phyloP scores from a whole-genome alignment of 2,888 invertebrate genomes.

The Drosophila fungiperda region DNA sequence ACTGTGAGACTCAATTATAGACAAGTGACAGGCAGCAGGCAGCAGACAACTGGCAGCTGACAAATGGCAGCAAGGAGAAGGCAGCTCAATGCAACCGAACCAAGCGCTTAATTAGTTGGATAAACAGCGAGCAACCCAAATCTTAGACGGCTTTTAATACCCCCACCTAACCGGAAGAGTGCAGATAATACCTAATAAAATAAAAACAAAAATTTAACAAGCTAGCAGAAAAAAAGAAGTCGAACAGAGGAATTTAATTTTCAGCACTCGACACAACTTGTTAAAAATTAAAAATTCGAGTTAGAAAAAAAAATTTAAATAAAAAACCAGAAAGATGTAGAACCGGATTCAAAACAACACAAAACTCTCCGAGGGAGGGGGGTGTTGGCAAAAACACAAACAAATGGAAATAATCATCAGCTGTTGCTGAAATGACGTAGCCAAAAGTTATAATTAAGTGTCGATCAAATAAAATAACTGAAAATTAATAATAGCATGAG shows the following conservation, averaged over 20 bases:
- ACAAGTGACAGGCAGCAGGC: slow-evolving; percentile 54
- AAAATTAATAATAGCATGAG: slow-evolving; percentile 35
- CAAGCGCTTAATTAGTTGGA: slow-evolving; percentile 56
- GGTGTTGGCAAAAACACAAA: slow-evolving; percentile 29
- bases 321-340: slow-evolving; percentile 70
- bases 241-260: slow-evolving; percentile 64
- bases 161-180: slow-evolving; percentile 61
- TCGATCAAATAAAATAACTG: slow-evolving; percentile 68
- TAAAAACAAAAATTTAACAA: slow-evolving; percentile 34
- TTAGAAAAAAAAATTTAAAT: slow-evolving; percentile 10
- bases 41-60: slow-evolving; percentile 1
- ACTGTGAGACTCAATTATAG: slow-evolving; percentile 17
- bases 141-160: slow-evolving; percentile 1
- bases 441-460: slow-evolving; percentile 74
- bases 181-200: slow-evolving; percentile 39
- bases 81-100: slow-evolving; percentile 49
- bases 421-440: slow-evolving; percentile 69
- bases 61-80: slow-evolving; percentile 15
- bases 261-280: slow-evolving; percentile 42
- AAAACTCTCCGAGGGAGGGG: slow-evolving; percentile 44
- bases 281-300: slow-evolving; percentile 22
- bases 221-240: slow-evolving; percentile 30
- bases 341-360: slow-evolving; percentile 74
- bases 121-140: slow-evolving; percentile 40
- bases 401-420: slow-evolving; percentile 46